A percentile compares a stretch with the other conserved stretches of the same genome.
These are phyloP conservation scores for Pseudochirops cupreus DNA, from an alignment of 2,797 vertebrate genomes.

Conservation along the genomic window DNA sequence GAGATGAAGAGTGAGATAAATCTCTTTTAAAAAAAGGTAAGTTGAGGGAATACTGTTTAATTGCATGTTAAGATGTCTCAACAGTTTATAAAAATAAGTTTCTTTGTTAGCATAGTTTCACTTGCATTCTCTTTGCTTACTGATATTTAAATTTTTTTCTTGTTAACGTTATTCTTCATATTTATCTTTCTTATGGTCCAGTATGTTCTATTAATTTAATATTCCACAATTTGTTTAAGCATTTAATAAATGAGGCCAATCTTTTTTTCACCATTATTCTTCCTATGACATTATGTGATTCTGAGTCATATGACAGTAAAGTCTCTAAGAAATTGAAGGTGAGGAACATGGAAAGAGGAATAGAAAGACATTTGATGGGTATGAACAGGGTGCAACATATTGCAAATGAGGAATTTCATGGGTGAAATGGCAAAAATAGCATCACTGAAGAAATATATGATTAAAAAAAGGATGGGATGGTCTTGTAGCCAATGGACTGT, in stretches of 20 bases:
- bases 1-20: neutral
- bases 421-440: neutral
- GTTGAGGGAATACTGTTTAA: neutral
- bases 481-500: neutral
- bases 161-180: neutral
- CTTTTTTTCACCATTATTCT: neutral
- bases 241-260: neutral
- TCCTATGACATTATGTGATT: neutral
- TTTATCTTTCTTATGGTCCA: neutral
- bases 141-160: neutral
- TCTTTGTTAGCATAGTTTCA: neutral
- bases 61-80: neutral
- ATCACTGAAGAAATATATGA: neutral
- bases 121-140: neutral
- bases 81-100: neutral
- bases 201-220: neutral
- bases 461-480: neutral
- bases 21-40: neutral
- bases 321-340: neutral
- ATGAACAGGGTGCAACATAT: neutral
- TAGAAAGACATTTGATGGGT: neutral
- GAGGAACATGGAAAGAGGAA: neutral
- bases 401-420: neutral
- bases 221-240: neutral
- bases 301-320: neutral